phyloP scores from a whole-genome alignment of 2,113 vertebrate species.

The Cyphomyrus plagiostoma region DNA sequence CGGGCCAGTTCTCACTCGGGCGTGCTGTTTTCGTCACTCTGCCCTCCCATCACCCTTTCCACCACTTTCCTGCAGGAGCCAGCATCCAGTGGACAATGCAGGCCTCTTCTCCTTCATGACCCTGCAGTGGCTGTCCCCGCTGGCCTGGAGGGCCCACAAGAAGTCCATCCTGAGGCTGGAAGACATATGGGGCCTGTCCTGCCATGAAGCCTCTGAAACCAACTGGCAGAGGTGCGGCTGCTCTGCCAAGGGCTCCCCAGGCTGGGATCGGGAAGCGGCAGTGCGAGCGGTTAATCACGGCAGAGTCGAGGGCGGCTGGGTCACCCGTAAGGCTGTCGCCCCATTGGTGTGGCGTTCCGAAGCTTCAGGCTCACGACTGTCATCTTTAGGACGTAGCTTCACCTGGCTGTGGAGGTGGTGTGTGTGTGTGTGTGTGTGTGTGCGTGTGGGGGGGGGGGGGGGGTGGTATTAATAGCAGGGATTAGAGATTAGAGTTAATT shows the following conservation, averaged over 20 bases:
- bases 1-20: constrained; percentile 30
- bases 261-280: background rate
- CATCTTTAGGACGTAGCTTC: background rate
- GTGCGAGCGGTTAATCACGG: background rate
- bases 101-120: constrained; percentile 75
- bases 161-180: constrained; percentile 53
- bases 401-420: constrained; percentile 27
- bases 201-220: constrained; percentile 63
- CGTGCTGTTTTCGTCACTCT: constrained; percentile 29
- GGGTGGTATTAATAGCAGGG: constrained; percentile 55
- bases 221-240: constrained; percentile 67
- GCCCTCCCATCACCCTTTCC: background rate
- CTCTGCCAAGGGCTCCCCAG: background rate
- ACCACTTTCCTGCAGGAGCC: constrained; percentile 52
- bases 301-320: background rate
- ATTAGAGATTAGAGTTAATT: constrained; percentile 63
- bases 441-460: background rate
- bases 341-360: background rate
- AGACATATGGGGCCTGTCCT: constrained; percentile 68
- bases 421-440: no score
- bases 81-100: constrained; percentile 74
- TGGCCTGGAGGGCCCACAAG: constrained; percentile 61
- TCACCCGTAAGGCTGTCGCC: background rate
- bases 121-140: constrained; percentile 67
- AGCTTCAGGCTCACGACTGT: background rate